Percentiles rank a stretch among this genome's conserved stretches.
phyloP scores from a whole-genome alignment of 2,888 invertebrate genomes.

The Reticulitermes lucifugus region DNA sequence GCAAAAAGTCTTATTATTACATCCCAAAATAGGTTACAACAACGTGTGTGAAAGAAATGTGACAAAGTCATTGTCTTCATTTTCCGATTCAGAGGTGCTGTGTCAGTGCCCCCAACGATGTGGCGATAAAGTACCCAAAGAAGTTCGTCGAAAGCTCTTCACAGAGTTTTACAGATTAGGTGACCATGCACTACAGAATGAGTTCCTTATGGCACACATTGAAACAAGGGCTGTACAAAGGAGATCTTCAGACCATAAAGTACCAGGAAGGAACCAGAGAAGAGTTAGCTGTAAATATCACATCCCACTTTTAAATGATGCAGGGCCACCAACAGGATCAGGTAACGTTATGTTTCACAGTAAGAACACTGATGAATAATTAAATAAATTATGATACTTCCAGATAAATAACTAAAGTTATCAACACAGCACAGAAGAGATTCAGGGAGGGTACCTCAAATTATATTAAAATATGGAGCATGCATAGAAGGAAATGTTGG shows the following conservation, averaged over 20 bases:
- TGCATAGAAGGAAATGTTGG: too few relatives aligned
- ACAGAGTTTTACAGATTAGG: slow-evolving; percentile 66
- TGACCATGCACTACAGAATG: slow-evolving; percentile 66
- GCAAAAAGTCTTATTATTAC: neutral
- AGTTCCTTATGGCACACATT: slow-evolving; percentile 66
- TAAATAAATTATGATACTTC: too few relatives aligned
- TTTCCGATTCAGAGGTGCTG: slow-evolving; percentile 61
- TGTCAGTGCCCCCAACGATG: slow-evolving; percentile 69
- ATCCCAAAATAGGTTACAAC: slow-evolving; percentile 1
- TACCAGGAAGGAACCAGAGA: slow-evolving; percentile 57
- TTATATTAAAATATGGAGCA: too few relatives aligned
- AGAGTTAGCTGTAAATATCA: slow-evolving; percentile 68
- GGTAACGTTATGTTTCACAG: neutral
- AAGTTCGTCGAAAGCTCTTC: slow-evolving; percentile 65
- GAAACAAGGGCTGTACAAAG: slow-evolving; percentile 64
- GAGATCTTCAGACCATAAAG: slow-evolving; percentile 54
- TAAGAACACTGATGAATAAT: too few relatives aligned
- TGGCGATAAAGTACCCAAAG: slow-evolving; percentile 65
- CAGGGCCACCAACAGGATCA: slow-evolving; percentile 24
- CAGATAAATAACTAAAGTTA: too few relatives aligned
- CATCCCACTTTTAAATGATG: slow-evolving; percentile 60
- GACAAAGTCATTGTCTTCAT: slow-evolving; percentile 18
- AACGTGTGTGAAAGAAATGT: neutral
- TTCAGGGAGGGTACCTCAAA: too few relatives aligned
- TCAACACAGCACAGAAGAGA: too few relatives aligned